phyloP scores from a whole-genome alignment of 2,797 vertebrate species.

The Mastacembelus armatus region DNA sequence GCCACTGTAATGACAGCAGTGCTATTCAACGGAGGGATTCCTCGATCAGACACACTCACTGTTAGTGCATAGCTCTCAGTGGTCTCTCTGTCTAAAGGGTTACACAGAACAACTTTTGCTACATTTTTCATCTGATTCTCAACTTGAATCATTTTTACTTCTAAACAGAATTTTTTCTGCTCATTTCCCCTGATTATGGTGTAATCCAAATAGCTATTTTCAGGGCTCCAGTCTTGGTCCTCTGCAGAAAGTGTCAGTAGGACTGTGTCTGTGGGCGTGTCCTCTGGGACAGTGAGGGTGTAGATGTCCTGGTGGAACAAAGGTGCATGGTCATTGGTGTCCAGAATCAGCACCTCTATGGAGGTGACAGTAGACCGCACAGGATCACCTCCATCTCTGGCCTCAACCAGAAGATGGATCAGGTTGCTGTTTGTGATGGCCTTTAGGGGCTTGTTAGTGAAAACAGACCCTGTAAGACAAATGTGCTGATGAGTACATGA shows the following conservation, averaged over 20 bases:
- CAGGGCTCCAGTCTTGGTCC: conserved; percentile 84
- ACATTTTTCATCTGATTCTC: conserved; percentile 78
- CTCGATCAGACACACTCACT: conserved; percentile 87
- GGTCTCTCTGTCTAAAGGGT: conserved; percentile 86
- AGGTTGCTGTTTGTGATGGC: conserved; percentile 74
- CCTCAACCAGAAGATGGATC: conserved; percentile 88
- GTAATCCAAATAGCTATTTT: conserved; percentile 87
- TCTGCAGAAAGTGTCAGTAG: conserved; percentile 85
- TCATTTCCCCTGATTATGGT: conserved; percentile 85
- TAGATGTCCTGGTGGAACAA: conserved; percentile 84
- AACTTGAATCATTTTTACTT: conserved; percentile 74
- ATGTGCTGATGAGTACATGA: not conserved
- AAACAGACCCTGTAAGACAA: conserved; percentile 88
- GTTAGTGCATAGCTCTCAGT: conserved; percentile 81
- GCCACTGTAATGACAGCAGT: conserved; percentile 83
- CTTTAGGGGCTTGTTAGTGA: conserved; percentile 79
- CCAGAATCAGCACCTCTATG: conserved; percentile 84
- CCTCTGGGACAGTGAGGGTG: conserved; percentile 86
- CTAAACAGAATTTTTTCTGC: conserved; percentile 86
- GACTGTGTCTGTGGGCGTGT: conserved; percentile 79
- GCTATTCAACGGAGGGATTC: conserved; percentile 85
- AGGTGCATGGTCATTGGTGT: conserved; percentile 87
- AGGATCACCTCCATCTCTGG: conserved; percentile 87
- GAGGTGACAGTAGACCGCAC: conserved; percentile 81
- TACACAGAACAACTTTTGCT: conserved; percentile 86